Percentiles rank a stretch among this genome's conserved stretches.
Evolutionary conservation across 2,888 invertebrate species (phyloP).

Genomic region (Axea sp.): DNA sequence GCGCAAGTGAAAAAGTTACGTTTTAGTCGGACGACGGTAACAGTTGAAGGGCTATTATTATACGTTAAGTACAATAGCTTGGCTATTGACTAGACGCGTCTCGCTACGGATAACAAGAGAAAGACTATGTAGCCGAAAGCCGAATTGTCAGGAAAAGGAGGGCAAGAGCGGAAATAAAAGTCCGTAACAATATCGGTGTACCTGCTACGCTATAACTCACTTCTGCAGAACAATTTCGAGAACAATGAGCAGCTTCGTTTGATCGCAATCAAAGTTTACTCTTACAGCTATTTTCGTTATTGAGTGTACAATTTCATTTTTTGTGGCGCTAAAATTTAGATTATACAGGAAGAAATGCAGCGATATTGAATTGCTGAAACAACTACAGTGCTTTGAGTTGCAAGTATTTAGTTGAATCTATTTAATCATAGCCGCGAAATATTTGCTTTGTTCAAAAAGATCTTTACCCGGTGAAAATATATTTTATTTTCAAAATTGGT

Average conservation of each 20-base stretch:
- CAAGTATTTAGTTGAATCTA: too few species aligned
- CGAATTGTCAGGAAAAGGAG: conserved; percentile 48
- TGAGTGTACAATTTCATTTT: too few species aligned
- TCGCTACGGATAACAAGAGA: conserved; percentile 28
- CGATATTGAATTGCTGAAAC: too few species aligned
- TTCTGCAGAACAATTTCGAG: conserved; percentile 25
- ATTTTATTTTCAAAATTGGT: too few species aligned
- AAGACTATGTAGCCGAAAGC: conserved; percentile 51
- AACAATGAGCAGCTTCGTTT: conserved; percentile 24
- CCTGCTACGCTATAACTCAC: conserved; percentile 26
- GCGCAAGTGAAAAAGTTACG: conserved; percentile 56
- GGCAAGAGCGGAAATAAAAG: conserved; percentile 57
- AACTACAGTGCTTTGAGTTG: too few species aligned
- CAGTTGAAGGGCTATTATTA: conserved; percentile 49
- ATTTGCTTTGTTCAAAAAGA: too few species aligned
- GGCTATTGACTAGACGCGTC: conserved; percentile 37
- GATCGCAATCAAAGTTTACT: conserved; percentile 12
- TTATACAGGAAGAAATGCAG: too few species aligned
- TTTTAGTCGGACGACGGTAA: conserved; percentile 56
- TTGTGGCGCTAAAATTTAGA: too few species aligned
- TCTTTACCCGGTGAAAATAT: too few species aligned
- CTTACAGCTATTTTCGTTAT: neutral
- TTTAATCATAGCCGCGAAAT: too few species aligned
- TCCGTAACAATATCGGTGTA: conserved; percentile 53
- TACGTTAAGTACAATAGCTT: conserved; percentile 25